Base-by-base conservation (phyloP, 1,140 invertebrate species). In the Drosophila novamexicana region DNA sequence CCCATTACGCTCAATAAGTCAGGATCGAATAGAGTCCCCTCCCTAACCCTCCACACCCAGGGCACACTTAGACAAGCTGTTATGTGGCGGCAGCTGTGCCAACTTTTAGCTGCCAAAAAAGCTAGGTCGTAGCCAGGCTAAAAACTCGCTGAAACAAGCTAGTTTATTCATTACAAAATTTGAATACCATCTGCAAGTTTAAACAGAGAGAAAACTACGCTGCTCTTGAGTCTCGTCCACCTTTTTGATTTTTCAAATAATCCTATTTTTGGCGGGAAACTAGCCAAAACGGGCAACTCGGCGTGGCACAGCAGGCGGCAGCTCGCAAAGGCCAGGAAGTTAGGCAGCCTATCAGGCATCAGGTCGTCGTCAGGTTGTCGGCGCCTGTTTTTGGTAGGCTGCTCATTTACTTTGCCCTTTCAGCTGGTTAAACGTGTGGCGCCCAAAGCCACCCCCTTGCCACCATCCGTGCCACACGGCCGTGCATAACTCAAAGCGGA, bases 401-500 rank as follows among this genome's bases (percentile, higher is more conserved):
- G 29, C 63, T 29, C 53, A 44, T 45, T 66, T 58, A 14, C n/a
- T 63, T 22, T 18, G 44, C 14, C 44, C 18, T 45, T 45, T 18
- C 14, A 16, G 16, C 47, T 29, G 22, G 47, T 10, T 18, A 49
- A 49, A 29, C 10, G 49, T 50, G 49, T 44, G 9, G 10, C 47
- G 2, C n/a, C 44, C 58, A 6, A 10, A 7, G 18, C 36, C 10
- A 5, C 37, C 45, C 18, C 22, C 22, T 22, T 2, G 22, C 22
- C 22, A 2, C 22, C 22, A 22, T 22, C 10, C 2, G 7, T n/a
- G 22, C 22, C 22, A 6, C 10, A 29, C 39, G 39, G 12, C 8
- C 6, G 10, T 16, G 36, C 83, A 86, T 86, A 88, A 86, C 76
- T 86, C 83, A 86, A 82, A 79, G 83, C 76, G 83, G 79, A 86